A percentile compares a stretch with the other conserved stretches of the same genome.
These are phyloP conservation scores for Sus scrofa DNA, from an alignment of 2,113 vertebrate genomes.

Conservation along the genomic window T2T-Sscrofa CM000824.6:192194501-192195000, in stretches of 20 bases:
- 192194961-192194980: background rate
- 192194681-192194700: background rate
- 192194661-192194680: background rate
- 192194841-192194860: background rate
- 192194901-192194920: background rate
- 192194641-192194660: background rate
- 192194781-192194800: background rate
- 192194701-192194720: background rate
- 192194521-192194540: background rate
- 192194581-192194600: background rate
- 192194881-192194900: background rate
- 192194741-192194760: background rate
- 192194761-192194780: background rate
- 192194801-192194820: background rate
- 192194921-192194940: background rate
- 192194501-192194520: background rate
- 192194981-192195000: background rate
- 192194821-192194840: background rate
- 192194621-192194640: background rate
- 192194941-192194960: too few species aligned
- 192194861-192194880: fast-evolving
- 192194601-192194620: background rate
- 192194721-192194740: background rate
- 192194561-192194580: background rate
- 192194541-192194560: background rate